Evolutionary conservation across 2,113 vertebrate species (phyloP).

Genomic region (Falcunculus frontatus): DNA sequence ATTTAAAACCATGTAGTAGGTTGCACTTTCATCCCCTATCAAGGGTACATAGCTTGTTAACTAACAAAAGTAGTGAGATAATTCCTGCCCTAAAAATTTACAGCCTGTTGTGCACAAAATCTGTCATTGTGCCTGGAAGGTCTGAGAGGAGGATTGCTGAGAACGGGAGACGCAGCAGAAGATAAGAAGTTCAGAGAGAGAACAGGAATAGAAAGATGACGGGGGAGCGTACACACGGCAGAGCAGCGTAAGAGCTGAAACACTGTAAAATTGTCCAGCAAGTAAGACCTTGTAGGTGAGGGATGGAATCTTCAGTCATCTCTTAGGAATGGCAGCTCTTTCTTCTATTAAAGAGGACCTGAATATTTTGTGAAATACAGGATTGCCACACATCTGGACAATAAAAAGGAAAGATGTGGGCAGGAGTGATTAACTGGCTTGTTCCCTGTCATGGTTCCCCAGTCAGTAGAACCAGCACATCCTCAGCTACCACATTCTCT

Average conservation of each 20-base stretch:
- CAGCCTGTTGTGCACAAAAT: slow-evolving; percentile 8
- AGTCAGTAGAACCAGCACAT: background rate
- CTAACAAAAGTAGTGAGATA: background rate
- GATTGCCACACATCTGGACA: background rate
- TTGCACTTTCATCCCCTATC: background rate
- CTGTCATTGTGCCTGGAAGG: background rate
- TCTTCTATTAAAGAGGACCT: background rate
- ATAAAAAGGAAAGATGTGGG: background rate
- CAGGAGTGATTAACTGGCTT: background rate
- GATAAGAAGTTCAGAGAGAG: background rate
- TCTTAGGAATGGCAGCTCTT: background rate
- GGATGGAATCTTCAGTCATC: background rate
- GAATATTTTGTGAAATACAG: background rate
- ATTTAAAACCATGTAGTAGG: slow-evolving; percentile 45
- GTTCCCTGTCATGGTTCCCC: background rate
- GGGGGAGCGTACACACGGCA: fast-evolving
- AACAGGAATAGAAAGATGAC: background rate
- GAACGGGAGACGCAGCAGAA: background rate
- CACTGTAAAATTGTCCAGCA: background rate
- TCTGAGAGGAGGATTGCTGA: slow-evolving; percentile 2
- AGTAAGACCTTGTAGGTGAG: background rate
- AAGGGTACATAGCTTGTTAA: slow-evolving; percentile 5
- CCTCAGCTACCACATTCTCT: background rate
- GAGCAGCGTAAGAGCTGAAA: background rate
- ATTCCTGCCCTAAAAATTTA: slow-evolving; percentile 19